A percentile compares a stretch with the other conserved stretches of the same genome.
These are phyloP conservation scores for Eufriesea mexicana DNA, from an alignment of 1,140 invertebrate genomes.

Conservation along the genomic window DNA sequence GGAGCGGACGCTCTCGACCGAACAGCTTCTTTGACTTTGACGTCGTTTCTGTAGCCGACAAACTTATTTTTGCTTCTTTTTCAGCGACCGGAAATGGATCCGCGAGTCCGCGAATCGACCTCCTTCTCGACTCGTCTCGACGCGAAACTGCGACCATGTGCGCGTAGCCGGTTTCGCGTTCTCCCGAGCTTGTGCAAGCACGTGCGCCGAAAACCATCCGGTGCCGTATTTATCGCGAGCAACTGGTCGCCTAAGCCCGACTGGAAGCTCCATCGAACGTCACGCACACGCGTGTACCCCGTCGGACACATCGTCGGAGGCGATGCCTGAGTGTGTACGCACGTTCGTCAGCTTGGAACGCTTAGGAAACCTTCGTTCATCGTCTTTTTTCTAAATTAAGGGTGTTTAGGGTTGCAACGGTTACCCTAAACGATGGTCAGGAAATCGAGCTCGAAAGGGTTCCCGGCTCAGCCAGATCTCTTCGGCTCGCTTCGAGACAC, in stretches of 20 bases:
- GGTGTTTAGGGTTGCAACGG: neutral
- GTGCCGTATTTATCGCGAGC: constrained; percentile 60
- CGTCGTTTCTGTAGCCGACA: neutral
- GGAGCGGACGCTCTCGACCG: constrained; percentile 12
- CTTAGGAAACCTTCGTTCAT: neutral
- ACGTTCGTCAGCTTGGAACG: constrained; percentile 42
- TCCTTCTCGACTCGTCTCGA: neutral
- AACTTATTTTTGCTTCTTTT: constrained; percentile 37
- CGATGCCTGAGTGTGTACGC: neutral
- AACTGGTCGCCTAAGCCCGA: constrained; percentile 55
- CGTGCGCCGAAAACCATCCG: constrained; percentile 36
- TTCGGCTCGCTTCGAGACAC: constrained; percentile 50
- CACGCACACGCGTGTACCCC: constrained; percentile 16
- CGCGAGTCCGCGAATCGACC: neutral
- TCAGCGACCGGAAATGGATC: constrained; percentile 36
- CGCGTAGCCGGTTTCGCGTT: neutral
- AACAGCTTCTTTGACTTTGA: constrained; percentile 26
- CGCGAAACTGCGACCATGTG: neutral
- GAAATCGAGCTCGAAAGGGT: constrained; percentile 52
- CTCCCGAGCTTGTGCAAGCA: neutral
- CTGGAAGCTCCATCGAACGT: constrained; percentile 2
- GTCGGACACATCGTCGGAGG: neutral
- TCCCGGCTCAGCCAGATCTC: constrained; percentile 47
- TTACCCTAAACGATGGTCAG: neutral
- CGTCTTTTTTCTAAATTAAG: constrained; percentile 39